These are phyloP conservation scores for Zosterops pallidus DNA, from an alignment of 2,113 vertebrate genomes.

Conservation along the genomic window DNA sequence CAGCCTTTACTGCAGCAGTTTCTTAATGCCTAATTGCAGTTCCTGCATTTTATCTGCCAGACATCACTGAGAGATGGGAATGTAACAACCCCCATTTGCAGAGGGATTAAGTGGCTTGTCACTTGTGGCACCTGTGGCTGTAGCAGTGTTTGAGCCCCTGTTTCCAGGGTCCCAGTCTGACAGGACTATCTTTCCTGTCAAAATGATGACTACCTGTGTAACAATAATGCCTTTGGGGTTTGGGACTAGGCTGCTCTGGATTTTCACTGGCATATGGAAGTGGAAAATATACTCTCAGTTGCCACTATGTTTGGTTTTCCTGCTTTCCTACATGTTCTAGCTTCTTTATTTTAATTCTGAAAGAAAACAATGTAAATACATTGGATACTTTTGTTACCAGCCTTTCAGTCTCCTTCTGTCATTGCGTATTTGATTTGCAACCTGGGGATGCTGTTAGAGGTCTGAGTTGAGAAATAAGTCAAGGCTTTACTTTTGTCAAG, in stretches of 20 bases:
- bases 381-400: not conserved
- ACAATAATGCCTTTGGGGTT: not conserved
- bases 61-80: not conserved
- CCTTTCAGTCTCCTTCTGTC: not conserved
- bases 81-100: fast-evolving
- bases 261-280: not conserved
- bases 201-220: not conserved
- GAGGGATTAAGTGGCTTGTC: not conserved
- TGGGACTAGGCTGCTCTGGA: not conserved
- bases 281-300: not conserved
- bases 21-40: not conserved
- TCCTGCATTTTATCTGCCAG: not conserved
- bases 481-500: not conserved
- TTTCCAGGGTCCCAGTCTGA: not conserved
- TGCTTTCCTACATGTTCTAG: not conserved
- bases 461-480: not conserved
- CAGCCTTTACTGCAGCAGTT: not conserved
- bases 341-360: not conserved
- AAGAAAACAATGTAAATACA: not conserved
- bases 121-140: not conserved
- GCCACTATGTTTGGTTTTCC: not conserved
- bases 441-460: not conserved
- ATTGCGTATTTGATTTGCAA: not conserved
- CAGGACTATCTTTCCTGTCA: not conserved
- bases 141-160: not conserved